Evolutionary conservation across 2,888 invertebrate species (phyloP), one percentile per base, ranked within the genome.

Genomic region (Bombylius major): DNA sequence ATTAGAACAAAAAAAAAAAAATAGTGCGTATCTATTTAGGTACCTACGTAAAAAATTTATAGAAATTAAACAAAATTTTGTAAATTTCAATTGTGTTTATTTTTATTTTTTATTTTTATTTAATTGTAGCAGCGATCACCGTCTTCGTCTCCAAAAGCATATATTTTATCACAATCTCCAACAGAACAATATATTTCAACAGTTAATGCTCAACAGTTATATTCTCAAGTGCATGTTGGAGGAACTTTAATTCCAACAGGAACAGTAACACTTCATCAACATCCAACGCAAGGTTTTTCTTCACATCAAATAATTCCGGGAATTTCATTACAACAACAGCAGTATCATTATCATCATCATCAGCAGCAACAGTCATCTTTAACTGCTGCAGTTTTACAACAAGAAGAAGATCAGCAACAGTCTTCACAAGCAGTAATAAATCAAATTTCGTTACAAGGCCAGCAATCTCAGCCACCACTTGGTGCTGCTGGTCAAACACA

Each of bases 111-210:
- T 53, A 6, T 32, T 47, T 50, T 56, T 51, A n/a, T 56, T 5
- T n/a, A n/a, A 14, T 48, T 53, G 13, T 54, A 56, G 56, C 57
- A 59, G 56, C 55, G 57, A 50, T 53, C 51, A 56, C 56, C 54
- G 54, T 48, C 56, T 39, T 53, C 58, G 31, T 54, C 58, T 13
- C 56, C 54, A 44, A 53, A 53, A 46, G 39, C 53, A 51, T 56
- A 56, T 42, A 56, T 56, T 12, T 55, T 52, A 44, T 52, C 51
- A 14, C 58, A 58, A 42, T 56, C 58, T 7, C 54, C 58, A 45
- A 56, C 58, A 14, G 58, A 56, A n/a, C 58, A 56, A 47, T 47
- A 32, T 32, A 46, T 4, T n/a, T 36, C 47, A 7, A 7, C 47
- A 8, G 45, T 39, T 47, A 14, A 47, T 23, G 39, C 9, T 42